Percentiles rank a stretch among this genome's conserved stretches.
Conservation (phyloP, 2,888 invertebrate species). For the Lithophane ornitopus region DNA sequence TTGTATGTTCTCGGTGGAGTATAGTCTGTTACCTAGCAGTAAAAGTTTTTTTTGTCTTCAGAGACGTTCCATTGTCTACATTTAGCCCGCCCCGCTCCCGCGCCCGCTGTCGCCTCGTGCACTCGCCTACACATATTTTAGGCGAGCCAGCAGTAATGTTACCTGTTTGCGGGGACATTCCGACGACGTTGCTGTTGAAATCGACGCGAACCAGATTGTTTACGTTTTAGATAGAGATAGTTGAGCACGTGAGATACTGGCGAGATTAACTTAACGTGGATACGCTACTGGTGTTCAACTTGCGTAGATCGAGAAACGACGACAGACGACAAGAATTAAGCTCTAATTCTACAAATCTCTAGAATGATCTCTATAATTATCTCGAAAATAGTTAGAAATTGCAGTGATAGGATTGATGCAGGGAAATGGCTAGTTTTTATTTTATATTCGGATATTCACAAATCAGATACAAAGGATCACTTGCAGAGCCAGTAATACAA, state of each 20-base stretch:
- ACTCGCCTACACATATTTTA: slow-evolving; percentile 70
- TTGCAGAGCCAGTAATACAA: background rate
- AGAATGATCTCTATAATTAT: too few species aligned
- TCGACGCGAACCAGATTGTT: slow-evolving; percentile 86
- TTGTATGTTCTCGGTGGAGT: background rate
- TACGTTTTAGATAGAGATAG: slow-evolving; percentile 88
- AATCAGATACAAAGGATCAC: background rate
- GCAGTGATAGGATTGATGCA: background rate
- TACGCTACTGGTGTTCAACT: slow-evolving; percentile 54
- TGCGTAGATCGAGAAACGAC: background rate
- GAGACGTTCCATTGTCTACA: background rate
- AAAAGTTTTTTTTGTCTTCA: background rate
- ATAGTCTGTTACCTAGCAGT: background rate
- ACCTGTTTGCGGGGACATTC: slow-evolving; percentile 76
- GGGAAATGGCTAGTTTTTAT: background rate
- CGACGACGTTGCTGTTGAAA: slow-evolving; percentile 82
- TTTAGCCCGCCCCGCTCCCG: slow-evolving; percentile 19
- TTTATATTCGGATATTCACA: background rate
- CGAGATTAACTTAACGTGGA: slow-evolving; percentile 71
- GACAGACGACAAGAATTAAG: too few species aligned
- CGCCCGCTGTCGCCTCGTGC: slow-evolving; percentile 23
- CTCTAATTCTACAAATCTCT: too few species aligned
- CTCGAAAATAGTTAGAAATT: background rate
- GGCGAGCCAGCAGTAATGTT: slow-evolving; percentile 74
- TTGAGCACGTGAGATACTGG: slow-evolving; percentile 80